Base-by-base conservation (phyloP, 1,140 invertebrate species). In the Alviniconcha marisindica region DNA sequence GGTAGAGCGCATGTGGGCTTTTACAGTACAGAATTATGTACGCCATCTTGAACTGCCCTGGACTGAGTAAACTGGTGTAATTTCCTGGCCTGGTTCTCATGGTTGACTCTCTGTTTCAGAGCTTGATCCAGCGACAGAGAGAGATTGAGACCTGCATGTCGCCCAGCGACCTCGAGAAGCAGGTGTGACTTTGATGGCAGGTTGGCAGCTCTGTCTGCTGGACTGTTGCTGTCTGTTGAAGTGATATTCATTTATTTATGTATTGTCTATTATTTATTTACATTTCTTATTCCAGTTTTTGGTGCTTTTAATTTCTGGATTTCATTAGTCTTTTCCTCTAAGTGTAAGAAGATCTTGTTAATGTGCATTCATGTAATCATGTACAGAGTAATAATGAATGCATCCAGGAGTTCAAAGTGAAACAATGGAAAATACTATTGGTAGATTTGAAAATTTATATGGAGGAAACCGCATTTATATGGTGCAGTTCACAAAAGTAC, bases 61-160 rank as follows among this genome's bases (percentile, higher is more conserved):
- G n/a, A n/a, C n/a, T n/a, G 21, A 18, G 31, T 71, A 7, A 21
- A 40, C 24, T 66, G 24, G 24, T 48, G 5, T 1, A 33, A 28
- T 21, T 28, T n/a, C 21, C 42, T 24, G 56, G n/a, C 18, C 31
- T 66, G 24, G 21, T 33, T 36, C 21, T 54, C 69, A 24, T 38
- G 2, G n/a, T 71, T 56, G 28, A 73, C 36, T 77, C 51, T 81
- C 60, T 84, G 42, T 88, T 87, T 73, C 86, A 92, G 91, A 91
- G 84, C 81, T 84, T 92, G 74, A 89, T 89, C 79, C 91, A 92
- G 84, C 88, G 88, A 81, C 91, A 90, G 82, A 85, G 88, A 44
- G 91, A 92, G 82, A 60, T 92, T 21, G 91, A 92, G 71, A 90
- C 88, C 12, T 91, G 82, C 73, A 85, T 92, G 81, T 88, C 88